A percentile compares a stretch with the other conserved stretches of the same genome.
phyloP scores from a whole-genome alignment of 2,113 vertebrate species.

The Hydrolagus affinis region DNA sequence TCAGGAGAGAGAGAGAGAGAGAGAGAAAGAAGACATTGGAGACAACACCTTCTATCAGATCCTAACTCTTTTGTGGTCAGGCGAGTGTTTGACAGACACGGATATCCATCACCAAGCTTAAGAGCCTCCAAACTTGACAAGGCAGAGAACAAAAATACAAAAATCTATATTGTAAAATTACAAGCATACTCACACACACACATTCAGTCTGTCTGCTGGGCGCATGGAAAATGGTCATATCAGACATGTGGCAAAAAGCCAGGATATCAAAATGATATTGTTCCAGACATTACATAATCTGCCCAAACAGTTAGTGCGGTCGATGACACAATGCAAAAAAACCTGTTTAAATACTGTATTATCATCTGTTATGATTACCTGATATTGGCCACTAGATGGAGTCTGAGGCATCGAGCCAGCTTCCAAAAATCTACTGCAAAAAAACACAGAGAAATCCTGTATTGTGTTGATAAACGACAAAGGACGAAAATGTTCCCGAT shows the following conservation, averaged over 20 bases:
- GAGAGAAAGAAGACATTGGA: no score
- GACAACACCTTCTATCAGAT: no score
- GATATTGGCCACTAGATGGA: conserved; percentile 17
- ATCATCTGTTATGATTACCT: conserved; percentile 21
- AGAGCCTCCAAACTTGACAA: no score
- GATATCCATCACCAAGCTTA: no score
- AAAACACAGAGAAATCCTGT: neutral
- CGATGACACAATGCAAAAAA: neutral
- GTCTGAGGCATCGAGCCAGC: neutral
- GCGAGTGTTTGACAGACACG: no score
- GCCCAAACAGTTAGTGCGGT: neutral
- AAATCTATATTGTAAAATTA: no score
- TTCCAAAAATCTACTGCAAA: conserved; percentile 9
- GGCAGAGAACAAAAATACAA: no score
- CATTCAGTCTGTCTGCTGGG: no score
- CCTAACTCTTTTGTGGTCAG: no score
- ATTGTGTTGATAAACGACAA: neutral
- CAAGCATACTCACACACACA: no score
- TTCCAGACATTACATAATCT: neutral
- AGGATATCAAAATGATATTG: neutral
- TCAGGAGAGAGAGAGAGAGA: no score
- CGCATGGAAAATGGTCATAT: neutral
- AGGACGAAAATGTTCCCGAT: neutral
- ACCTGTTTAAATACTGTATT: neutral
- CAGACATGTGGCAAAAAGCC: neutral